Evolutionary conservation across 53 echinoderm and acorn worm species (phyloP), one percentile per base, ranked within the genome.

Genomic region (Luidia sarsii): DNA sequence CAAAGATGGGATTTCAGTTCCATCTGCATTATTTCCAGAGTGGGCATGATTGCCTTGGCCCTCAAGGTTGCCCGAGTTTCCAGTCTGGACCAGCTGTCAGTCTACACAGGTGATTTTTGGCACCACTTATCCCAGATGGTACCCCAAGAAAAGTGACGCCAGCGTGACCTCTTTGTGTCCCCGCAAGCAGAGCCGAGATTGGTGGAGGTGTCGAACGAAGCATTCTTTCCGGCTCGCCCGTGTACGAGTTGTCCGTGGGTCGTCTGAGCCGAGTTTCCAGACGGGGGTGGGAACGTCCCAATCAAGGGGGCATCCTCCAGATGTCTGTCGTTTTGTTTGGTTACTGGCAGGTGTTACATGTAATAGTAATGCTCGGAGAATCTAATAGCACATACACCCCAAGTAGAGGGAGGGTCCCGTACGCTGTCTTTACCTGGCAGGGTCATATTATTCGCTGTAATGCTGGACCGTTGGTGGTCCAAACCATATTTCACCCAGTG

Each of bases 301-400:
- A 77, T 77, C 43, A 82, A 56, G 39, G 53, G 70, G 19, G 68
- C 39, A 68, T 82, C 68, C 57, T 69, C 82, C 82, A 82, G 69
- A 82, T 82, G 82, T 68, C 68, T 32, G 82, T 41, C 2, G 82
- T 54, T 68, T 82, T 82, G 82, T 82, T 82, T 82, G 57, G 68
- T 55, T 68, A 69, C 32, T 69, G 68, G 82, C 82, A 82, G 82
- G 82, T 82, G 82, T 82, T 82, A 82, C 68, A 69, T 82, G 82
- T 82, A 82, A 82, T 20, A 52, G 50, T 68, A 57, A 68, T 57
- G 68, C 46, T 82, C 57, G 41, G 82, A 61, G 77, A 60, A 77
- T 61, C 67, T 45, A 67, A 67, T 67, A 67, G 67, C 46, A 20
- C n/a, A n/a, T n/a, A n/a, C 62, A 61, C 77, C 77, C 59, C 59